phyloP scores from a whole-genome alignment of 2,888 invertebrate species.

The Andrena dorsata region DNA sequence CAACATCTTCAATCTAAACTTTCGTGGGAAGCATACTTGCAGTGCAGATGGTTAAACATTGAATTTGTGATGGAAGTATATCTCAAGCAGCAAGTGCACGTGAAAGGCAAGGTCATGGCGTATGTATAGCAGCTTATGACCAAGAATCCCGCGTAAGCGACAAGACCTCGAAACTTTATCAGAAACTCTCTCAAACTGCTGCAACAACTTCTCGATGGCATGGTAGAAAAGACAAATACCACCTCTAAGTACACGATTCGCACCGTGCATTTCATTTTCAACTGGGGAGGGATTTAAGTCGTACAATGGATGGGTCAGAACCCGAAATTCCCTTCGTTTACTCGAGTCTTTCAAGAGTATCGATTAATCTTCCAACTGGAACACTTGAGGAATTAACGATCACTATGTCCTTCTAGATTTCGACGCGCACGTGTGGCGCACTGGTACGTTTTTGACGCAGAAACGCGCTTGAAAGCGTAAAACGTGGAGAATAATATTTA shows the following conservation, averaged over 20 bases:
- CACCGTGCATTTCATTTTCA: constrained; percentile 24
- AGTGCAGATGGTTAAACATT: too few species aligned
- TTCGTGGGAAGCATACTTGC: too few species aligned
- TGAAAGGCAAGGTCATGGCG: constrained; percentile 41
- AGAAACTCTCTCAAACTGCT: constrained; percentile 15
- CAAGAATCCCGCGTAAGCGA: constrained; percentile 32
- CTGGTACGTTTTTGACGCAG: too few species aligned
- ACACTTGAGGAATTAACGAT: too few species aligned
- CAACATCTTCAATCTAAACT: too few species aligned
- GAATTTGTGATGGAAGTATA: too few species aligned
- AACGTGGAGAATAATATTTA: too few species aligned
- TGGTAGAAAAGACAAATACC: constrained; percentile 46
- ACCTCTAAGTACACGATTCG: constrained; percentile 19
- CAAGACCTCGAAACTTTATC: constrained; percentile 38
- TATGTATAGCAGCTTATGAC: constrained; percentile 35
- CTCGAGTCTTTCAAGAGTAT: too few species aligned
- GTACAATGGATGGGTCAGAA: neutral
- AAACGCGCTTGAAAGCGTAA: too few species aligned
- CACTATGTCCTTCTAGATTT: too few species aligned
- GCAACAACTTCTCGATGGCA: constrained; percentile 32
- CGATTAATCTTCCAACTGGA: too few species aligned
- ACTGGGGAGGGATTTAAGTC: constrained; percentile 4
- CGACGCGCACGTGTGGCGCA: too few species aligned
- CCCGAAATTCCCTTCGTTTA: neutral
- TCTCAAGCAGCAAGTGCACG: neutral